Evolutionary conservation across 2,888 invertebrate genomes (phyloP).

Genomic region (Pherbina coryleti): DNA sequence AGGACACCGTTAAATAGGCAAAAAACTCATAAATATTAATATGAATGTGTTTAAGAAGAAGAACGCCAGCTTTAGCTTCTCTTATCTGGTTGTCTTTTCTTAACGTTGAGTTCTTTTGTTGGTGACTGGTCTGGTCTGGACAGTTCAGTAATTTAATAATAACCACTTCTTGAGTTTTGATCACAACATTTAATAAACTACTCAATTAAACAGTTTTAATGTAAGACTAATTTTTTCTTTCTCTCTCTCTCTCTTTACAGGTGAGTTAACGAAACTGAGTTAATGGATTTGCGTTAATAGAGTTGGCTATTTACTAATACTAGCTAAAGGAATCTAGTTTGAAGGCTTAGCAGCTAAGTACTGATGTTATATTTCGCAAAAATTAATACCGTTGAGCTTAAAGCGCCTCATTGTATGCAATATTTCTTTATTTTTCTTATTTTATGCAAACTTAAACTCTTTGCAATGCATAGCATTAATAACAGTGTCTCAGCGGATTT

Average conservation of each 20-base stretch:
- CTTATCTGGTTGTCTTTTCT: neutral
- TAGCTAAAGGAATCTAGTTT: neutral
- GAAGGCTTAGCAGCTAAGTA: neutral
- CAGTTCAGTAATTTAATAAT: neutral
- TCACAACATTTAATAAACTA: neutral
- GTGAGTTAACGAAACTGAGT: neutral
- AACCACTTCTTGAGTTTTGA: neutral
- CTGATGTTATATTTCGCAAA: neutral
- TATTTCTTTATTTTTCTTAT: too few species aligned
- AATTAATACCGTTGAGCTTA: neutral
- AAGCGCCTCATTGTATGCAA: too few species aligned
- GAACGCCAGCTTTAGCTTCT: neutral
- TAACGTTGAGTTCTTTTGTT: neutral
- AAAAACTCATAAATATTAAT: neutral
- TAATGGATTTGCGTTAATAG: neutral
- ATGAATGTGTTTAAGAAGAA: neutral
- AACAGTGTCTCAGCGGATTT: too few species aligned
- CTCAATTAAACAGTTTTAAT: neutral
- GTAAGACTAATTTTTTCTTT: neutral
- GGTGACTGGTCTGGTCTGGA: neutral
- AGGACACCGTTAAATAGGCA: neutral
- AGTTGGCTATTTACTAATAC: neutral
- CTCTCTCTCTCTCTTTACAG: conserved; percentile 9
- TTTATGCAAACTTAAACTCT: too few species aligned
- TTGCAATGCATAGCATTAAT: too few species aligned